Conservation (phyloP, 2,113 vertebrate genomes). For the Eptesicus fuscus region DNA sequence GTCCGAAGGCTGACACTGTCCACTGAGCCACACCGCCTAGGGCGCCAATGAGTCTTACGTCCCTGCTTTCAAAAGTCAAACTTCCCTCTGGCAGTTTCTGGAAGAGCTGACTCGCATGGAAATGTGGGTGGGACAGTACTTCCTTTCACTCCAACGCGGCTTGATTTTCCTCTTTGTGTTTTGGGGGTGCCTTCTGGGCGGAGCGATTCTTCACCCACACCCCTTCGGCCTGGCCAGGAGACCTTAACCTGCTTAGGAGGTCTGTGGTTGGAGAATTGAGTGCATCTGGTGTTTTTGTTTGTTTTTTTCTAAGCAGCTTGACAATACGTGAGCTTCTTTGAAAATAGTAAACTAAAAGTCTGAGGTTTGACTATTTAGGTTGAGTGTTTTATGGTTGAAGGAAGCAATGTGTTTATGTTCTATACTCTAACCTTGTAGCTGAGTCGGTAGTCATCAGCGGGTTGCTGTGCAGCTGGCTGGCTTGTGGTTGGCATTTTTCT, state of each 20-base stretch:
- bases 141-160: neutral
- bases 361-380: neutral
- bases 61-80: neutral
- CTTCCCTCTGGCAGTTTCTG: neutral
- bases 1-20: too few relatives aligned
- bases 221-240: neutral
- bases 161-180: neutral
- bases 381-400: neutral
- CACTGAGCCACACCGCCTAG: too few relatives aligned
- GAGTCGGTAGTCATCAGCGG: neutral
- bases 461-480: too few relatives aligned
- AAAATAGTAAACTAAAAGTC: neutral
- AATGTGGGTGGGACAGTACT: neutral
- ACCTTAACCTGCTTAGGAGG: neutral
- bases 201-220: fast-evolving
- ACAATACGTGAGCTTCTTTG: neutral
- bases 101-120: neutral
- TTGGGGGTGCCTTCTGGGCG: neutral
- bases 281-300: neutral
- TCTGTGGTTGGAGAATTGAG: neutral
- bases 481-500: neutral
- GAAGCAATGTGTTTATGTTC: neutral
- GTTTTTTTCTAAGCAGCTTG: neutral
- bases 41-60: neutral
- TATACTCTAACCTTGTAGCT: neutral